Percentiles rank a stretch among this genome's conserved stretches.
Evolutionary conservation across 2,113 vertebrate species (phyloP).

Genomic region (Dipodomys stephensi): DNA sequence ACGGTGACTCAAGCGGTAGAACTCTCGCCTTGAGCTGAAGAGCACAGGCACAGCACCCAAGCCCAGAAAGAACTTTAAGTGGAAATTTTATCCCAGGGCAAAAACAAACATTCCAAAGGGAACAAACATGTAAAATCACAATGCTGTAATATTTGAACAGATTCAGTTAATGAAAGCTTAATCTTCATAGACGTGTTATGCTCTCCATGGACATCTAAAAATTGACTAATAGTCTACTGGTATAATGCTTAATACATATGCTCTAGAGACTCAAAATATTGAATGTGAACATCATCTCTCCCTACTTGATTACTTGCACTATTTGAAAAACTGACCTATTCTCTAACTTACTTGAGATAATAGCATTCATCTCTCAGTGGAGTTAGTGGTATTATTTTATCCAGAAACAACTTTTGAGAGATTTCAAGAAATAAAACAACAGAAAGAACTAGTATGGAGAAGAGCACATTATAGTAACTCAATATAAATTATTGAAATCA

Average conservation of each 20-base stretch:
- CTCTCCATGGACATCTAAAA: not conserved
- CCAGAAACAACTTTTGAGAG: not conserved
- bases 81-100: too few relatives aligned
- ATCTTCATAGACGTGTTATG: not conserved
- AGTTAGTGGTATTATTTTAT: not conserved
- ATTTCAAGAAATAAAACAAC: not conserved
- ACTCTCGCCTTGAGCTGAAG: too few relatives aligned
- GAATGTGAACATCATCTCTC: not conserved
- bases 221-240: not conserved
- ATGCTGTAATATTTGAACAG: not conserved
- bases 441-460: not conserved
- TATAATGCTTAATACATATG: not conserved
- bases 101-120: too few relatives aligned
- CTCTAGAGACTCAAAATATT: not conserved
- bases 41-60: too few relatives aligned
- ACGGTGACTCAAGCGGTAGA: too few relatives aligned
- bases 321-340: not conserved
- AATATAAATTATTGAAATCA: not conserved
- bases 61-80: too few relatives aligned
- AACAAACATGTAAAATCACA: too few relatives aligned
- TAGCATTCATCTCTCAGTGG: not conserved
- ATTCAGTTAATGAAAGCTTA: not conserved
- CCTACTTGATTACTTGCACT: not conserved
- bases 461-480: not conserved
- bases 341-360: not conserved